Evolutionary conservation across 2,888 invertebrate species (phyloP), one percentile per base, ranked within the genome.

Genomic region (Caenorhabditis sulstoni): DNA sequence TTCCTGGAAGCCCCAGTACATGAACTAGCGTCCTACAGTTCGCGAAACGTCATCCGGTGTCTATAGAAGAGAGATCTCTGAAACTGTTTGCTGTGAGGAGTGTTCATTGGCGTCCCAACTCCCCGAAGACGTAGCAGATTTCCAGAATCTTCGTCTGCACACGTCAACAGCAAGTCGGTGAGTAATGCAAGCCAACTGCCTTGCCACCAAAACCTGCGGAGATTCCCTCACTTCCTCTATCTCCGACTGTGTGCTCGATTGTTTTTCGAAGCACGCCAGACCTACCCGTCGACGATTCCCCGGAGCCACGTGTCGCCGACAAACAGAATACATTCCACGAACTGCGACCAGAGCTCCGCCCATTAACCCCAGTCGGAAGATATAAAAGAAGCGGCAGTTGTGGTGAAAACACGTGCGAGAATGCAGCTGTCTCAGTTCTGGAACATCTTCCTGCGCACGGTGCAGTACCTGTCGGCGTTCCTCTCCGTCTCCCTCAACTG

Each of bases 391-490:
- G 29, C 4, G 29, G 29, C 4, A 29, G 7, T 29, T 7, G 4
- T 5, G 4, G 29, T 3, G 7, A 3, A 29, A 29, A 29, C 29
- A 29, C 12, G 23, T 12, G 8, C 22, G n/a, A 35, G 4, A 22
- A 70, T 70, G 70, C 47, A 70, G 9, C 61, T 70, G 22, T 61
- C 53, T 16, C 47, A 53, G 39, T 70, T 70, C 55, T 70, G 70
- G 70, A 70, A 47, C 35, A 45, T 61, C 23, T 70, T 70, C 16
- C 62, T 70, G 52, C 61, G 53, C 18, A 62, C 47, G 2, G 70
- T 70, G 18, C 61, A 70, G 45, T 70, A 68, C 37, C 22, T 68
- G n/a, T 68, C 68, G 3, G 68, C 68, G 3, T 68, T 68, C n/a
- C 59, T 18, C 20, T 59, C 58, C 16, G 61, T 70, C 23, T 18